Percentiles rank a stretch among this genome's conserved stretches.
Evolutionary conservation across 37 sponge, comb jelly and placozoan genomes (phyloP).

Genomic region (Beroe forskalii): DNA sequence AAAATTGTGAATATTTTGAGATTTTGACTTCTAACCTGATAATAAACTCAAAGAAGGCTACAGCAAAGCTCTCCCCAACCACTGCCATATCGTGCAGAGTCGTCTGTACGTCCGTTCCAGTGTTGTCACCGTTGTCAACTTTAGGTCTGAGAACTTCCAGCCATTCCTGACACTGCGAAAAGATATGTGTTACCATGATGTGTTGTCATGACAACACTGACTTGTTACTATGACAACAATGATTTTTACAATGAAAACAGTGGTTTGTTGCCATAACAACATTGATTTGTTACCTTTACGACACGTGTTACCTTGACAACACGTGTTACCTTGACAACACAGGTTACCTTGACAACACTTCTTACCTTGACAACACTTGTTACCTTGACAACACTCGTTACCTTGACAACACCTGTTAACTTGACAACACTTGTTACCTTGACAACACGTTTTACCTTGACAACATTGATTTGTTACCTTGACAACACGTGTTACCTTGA

Average conservation of each 20-base stretch:
- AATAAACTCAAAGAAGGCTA: background rate
- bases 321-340: background rate
- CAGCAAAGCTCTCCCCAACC: slow-evolving; percentile 7
- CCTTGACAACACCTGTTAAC: too few species aligned
- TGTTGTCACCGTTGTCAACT: background rate
- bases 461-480: too few species aligned
- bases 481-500: background rate
- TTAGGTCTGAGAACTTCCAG: background rate
- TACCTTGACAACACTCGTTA: too few species aligned
- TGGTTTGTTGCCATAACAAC: background rate
- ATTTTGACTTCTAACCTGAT: too few species aligned
- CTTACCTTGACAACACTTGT: too few species aligned
- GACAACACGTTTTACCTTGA: background rate
- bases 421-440: too few species aligned
- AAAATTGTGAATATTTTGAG: too few species aligned
- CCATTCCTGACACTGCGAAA: background rate
- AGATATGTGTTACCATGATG: background rate
- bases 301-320: background rate
- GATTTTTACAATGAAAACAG: too few species aligned
- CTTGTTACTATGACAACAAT: background rate
- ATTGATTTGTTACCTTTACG: too few species aligned
- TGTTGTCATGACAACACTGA: background rate
- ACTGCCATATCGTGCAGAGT: background rate
- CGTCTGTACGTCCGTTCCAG: background rate
- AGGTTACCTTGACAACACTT: background rate